A percentile compares a stretch with the other conserved stretches of the same genome.
Conservation (phyloP, 1,140 invertebrate species). For the Drosophila nannoptera region DNA sequence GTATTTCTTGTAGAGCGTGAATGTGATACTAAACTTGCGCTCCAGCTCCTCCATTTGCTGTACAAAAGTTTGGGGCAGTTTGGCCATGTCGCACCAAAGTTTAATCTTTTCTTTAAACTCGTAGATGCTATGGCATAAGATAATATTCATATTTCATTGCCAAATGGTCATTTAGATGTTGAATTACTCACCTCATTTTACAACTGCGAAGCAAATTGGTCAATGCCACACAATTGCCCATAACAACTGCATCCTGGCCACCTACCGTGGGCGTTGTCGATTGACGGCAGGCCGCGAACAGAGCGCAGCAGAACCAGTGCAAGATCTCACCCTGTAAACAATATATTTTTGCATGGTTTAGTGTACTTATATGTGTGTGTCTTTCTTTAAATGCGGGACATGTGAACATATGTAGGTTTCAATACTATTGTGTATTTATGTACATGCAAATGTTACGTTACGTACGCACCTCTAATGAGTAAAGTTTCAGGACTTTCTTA, state of each 20-base stretch:
- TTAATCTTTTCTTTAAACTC: conserved; percentile 98
- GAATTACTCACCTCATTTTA: conserved; percentile 86
- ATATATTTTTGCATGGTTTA: background rate
- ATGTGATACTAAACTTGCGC: conserved; percentile 96
- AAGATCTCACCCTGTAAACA: conserved; percentile 89
- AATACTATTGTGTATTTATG: background rate
- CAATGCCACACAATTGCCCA: conserved; percentile 95
- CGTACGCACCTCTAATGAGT: conserved; percentile 64
- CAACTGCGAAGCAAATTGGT: conserved; percentile 92
- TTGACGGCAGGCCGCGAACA: conserved; percentile 93
- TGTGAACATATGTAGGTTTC: background rate
- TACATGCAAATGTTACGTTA: conserved; percentile 8
- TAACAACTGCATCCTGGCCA: conserved; percentile 83
- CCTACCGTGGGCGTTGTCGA: conserved; percentile 90
- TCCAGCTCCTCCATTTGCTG: conserved; percentile 92
- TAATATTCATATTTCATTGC: no score
- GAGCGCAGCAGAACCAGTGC: conserved; percentile 96
- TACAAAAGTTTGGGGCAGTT: conserved; percentile 90
- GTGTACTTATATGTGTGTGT: background rate
- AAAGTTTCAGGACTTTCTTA: conserved; percentile 55
- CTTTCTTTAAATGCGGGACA: background rate
- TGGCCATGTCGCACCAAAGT: conserved; percentile 97
- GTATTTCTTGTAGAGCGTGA: conserved; percentile 96
- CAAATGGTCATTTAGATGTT: background rate
- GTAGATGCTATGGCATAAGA: conserved; percentile 83